phyloP scores from a whole-genome alignment of 2,797 vertebrate species.

The Poecile montanus region DNA sequence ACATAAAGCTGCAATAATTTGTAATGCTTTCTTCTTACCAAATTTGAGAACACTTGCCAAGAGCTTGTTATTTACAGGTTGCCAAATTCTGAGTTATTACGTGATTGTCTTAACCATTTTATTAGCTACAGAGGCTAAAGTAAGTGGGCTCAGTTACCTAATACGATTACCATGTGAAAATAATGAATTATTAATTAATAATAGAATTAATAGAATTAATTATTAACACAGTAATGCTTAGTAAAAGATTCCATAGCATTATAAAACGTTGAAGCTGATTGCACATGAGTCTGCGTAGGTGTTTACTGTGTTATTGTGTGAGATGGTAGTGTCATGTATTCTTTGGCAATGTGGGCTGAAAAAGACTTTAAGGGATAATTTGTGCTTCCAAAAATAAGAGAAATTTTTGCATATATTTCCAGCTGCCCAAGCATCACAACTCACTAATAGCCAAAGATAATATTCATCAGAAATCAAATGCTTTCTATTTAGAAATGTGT shows the following conservation, averaged over 20 bases:
- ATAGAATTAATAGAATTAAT: background rate
- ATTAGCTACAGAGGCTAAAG: background rate
- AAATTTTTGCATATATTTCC: background rate
- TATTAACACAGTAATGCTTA: background rate
- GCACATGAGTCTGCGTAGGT: background rate
- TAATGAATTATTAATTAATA: background rate
- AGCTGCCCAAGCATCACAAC: background rate
- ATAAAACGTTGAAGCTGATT: background rate
- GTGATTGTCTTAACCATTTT: background rate
- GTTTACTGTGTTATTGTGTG: background rate
- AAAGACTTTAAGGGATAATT: background rate
- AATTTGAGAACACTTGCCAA: background rate
- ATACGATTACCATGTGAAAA: background rate
- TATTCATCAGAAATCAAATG: background rate
- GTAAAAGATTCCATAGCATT: background rate
- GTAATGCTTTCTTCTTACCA: background rate
- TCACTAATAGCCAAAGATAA: background rate
- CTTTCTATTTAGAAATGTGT: background rate
- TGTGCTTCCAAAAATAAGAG: accelerated
- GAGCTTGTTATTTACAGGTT: background rate
- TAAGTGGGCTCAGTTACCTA: background rate
- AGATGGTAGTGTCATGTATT: background rate
- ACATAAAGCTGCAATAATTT: background rate
- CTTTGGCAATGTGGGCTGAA: background rate
- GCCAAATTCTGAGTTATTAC: background rate